Evolutionary conservation across 2,888 invertebrate species (phyloP).

Genomic region (Polia nebulosa): DNA sequence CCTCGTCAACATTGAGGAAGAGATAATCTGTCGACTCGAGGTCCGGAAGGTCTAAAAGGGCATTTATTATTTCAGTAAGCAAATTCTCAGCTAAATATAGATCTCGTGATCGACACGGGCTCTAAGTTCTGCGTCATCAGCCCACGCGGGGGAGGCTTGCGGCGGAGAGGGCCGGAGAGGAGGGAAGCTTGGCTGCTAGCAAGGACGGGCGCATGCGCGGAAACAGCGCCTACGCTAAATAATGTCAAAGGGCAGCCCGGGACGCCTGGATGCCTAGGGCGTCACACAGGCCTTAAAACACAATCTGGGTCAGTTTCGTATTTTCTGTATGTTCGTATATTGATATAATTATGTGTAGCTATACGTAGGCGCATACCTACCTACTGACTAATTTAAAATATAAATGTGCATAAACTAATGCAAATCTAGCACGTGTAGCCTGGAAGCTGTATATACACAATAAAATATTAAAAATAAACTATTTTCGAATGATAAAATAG

Average conservation of each 20-base stretch:
- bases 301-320: slow-evolving; percentile 37
- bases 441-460: not conserved
- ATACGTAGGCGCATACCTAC: not conserved
- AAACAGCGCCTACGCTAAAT: slow-evolving; percentile 72
- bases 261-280: slow-evolving; percentile 80
- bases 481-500: not conserved
- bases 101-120: slow-evolving; percentile 71
- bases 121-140: slow-evolving; percentile 83
- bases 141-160: slow-evolving; percentile 75
- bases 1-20: not conserved
- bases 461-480: not conserved
- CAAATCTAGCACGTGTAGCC: slow-evolving; percentile 1
- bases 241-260: slow-evolving; percentile 89
- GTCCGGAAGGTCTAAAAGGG: slow-evolving; percentile 34
- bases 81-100: slow-evolving; percentile 80
- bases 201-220: slow-evolving; percentile 80
- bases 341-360: not conserved
- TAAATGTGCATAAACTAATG: slow-evolving; percentile 9
- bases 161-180: slow-evolving; percentile 42
- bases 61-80: slow-evolving; percentile 62
- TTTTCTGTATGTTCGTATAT: not conserved
- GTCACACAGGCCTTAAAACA: slow-evolving; percentile 70
- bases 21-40: slow-evolving; percentile 16
- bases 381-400: not conserved
- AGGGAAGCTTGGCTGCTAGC: slow-evolving; percentile 56